Evolutionary conservation across 2,113 vertebrate species (phyloP).

Genomic region (Trochalopteron elliotii): DNA sequence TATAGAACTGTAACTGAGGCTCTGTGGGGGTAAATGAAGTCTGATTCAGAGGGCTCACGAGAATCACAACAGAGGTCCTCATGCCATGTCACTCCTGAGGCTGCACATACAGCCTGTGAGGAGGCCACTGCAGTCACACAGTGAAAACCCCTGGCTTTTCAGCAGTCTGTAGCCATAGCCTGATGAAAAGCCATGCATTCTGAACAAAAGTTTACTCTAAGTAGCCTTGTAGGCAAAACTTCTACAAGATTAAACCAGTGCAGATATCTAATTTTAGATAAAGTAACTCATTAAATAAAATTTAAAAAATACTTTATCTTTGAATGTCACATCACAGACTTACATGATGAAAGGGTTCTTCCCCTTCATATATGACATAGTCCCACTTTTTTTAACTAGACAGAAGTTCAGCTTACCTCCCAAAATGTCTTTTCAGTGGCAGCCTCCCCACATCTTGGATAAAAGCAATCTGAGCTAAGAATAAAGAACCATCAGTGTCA

Average conservation of each 20-base stretch:
- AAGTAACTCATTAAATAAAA: background rate
- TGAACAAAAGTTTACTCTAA: background rate
- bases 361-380: background rate
- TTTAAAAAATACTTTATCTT: background rate
- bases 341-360: background rate
- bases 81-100: rapidly evolving
- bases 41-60: background rate
- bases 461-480: constrained; percentile 90
- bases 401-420: constrained; percentile 79
- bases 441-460: constrained; percentile 92
- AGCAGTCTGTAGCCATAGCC: background rate
- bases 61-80: background rate
- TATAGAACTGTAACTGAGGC: background rate
- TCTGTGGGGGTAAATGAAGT: background rate
- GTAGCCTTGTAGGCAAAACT: background rate
- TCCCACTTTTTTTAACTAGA: background rate
- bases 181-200: background rate
- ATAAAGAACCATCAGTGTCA: background rate
- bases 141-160: background rate
- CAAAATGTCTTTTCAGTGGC: constrained; percentile 78
- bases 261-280: background rate
- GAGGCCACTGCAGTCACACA: too few relatives aligned
- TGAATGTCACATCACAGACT: background rate
- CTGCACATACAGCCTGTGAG: background rate
- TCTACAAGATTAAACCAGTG: background rate